phyloP scores from a whole-genome alignment of 1,140 invertebrate species.

The Oreohelix idahoensis region DNA sequence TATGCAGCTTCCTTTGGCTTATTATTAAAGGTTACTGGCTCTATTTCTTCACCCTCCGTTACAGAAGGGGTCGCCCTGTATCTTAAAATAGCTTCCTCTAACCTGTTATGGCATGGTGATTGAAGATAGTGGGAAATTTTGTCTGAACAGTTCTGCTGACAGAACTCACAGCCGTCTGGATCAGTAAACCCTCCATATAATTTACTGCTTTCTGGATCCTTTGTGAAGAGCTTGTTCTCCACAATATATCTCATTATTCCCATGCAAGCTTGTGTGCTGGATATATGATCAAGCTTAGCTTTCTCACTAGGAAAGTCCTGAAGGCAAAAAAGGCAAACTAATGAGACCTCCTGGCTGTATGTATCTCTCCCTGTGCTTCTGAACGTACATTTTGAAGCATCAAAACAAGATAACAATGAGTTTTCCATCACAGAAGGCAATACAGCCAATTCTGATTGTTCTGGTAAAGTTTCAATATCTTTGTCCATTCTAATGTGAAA shows the following conservation, averaged over 20 bases:
- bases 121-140: not conserved
- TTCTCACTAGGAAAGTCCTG: not conserved
- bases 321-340: constrained; percentile 1
- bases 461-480: not conserved
- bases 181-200: not conserved
- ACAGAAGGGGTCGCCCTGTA: not conserved
- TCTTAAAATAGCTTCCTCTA: not conserved
- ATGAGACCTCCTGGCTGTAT: not conserved
- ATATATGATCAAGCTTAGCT: not conserved
- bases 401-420: not conserved
- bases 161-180: not conserved
- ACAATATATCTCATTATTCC: not conserved
- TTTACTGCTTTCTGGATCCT: not conserved
- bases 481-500: constrained; percentile 31
- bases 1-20: not conserved
- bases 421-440: not conserved
- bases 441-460: not conserved
- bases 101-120: not conserved
- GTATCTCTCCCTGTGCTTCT: not conserved
- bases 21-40: not conserved
- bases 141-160: not conserved
- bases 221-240: not conserved
- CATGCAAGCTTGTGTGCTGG: not conserved
- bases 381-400: not conserved
- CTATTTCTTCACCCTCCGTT: not conserved